Percentiles rank a stretch among this genome's conserved stretches.
These are phyloP conservation scores for Crenichthys baileyi DNA, from an alignment of 2,797 vertebrate genomes.

Conservation along the genomic window DNA sequence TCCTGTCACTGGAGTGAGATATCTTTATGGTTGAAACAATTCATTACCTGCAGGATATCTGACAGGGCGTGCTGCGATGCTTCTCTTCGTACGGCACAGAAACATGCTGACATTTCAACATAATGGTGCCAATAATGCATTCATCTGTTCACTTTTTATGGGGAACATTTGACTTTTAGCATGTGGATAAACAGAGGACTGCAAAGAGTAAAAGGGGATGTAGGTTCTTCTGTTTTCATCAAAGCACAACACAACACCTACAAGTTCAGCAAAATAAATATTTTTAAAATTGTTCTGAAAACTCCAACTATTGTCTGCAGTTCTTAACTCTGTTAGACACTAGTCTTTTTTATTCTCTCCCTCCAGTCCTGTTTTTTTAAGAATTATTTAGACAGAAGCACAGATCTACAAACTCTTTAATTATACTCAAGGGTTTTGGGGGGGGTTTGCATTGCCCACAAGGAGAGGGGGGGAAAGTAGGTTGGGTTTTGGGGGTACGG, in stretches of 20 bases:
- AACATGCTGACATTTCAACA: conserved; percentile 71
- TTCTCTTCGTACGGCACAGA: conserved; percentile 27
- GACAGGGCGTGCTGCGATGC: conserved; percentile 51
- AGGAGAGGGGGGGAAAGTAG: conserved; percentile 45
- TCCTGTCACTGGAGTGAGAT: conserved; percentile 37
- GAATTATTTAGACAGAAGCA: conserved; percentile 75
- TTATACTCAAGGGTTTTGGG: too few species aligned
- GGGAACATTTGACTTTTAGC: conserved; percentile 50
- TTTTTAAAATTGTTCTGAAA: background rate
- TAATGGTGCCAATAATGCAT: conserved; percentile 68
- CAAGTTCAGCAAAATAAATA: background rate
- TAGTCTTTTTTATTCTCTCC: conserved; percentile 38
- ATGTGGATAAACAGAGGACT: conserved; percentile 34
- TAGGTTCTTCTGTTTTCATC: background rate
- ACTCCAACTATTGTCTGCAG: background rate
- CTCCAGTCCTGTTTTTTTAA: conserved; percentile 28
- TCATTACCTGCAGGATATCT: conserved; percentile 50
- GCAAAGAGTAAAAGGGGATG: conserved; percentile 14
- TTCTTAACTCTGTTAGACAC: background rate
- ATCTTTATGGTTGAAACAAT: conserved; percentile 51
- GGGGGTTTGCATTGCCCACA: conserved; percentile 66
- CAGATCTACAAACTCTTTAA: conserved; percentile 78
- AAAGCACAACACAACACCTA: background rate
- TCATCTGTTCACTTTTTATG: conserved; percentile 65
- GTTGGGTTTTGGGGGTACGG: conserved; percentile 60